These are phyloP conservation scores for Columba janthina DNA, from an alignment of 2,113 vertebrate genomes.

Conservation along the genomic window DNA sequence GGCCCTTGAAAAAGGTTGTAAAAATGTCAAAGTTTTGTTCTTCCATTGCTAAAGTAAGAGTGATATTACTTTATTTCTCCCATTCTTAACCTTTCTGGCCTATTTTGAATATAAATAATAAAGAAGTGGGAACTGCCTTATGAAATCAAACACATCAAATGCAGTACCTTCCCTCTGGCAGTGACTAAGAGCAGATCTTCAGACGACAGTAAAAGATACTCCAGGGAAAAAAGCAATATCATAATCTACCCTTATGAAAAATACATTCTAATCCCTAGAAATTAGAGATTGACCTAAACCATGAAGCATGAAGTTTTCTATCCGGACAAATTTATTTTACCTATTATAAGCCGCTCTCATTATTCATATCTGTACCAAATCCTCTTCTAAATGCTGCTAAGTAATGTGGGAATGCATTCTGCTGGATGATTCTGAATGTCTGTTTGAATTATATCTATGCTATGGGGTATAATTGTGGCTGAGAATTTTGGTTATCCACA, in stretches of 20 bases:
- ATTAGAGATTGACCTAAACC: conserved; percentile 42
- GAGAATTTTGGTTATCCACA: background rate
- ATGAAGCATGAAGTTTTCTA: conserved; percentile 15
- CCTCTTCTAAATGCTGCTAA: background rate
- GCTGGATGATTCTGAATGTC: background rate
- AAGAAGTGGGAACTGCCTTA: background rate
- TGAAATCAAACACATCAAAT: conserved; percentile 34
- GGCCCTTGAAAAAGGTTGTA: background rate
- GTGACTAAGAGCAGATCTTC: conserved; percentile 2
- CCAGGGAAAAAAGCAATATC: background rate
- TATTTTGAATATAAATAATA: conserved; percentile 3
- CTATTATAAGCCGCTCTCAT: background rate
- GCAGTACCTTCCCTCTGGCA: conserved; percentile 32
- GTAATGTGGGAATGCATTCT: background rate
- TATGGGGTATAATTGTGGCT: background rate
- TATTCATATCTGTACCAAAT: background rate
- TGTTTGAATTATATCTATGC: background rate
- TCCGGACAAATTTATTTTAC: background rate
- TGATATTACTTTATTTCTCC: background rate
- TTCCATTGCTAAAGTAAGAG: background rate
- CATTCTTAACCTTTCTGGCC: conserved; percentile 2
- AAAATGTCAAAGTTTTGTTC: background rate
- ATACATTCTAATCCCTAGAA: conserved; percentile 40
- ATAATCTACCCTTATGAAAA: conserved; percentile 23
- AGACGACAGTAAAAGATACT: conserved; percentile 1